A percentile compares a stretch with the other conserved stretches of the same genome.
Evolutionary conservation across 2,113 vertebrate species (phyloP).

Genomic region (Microcebus lehilahytsara): DNA sequence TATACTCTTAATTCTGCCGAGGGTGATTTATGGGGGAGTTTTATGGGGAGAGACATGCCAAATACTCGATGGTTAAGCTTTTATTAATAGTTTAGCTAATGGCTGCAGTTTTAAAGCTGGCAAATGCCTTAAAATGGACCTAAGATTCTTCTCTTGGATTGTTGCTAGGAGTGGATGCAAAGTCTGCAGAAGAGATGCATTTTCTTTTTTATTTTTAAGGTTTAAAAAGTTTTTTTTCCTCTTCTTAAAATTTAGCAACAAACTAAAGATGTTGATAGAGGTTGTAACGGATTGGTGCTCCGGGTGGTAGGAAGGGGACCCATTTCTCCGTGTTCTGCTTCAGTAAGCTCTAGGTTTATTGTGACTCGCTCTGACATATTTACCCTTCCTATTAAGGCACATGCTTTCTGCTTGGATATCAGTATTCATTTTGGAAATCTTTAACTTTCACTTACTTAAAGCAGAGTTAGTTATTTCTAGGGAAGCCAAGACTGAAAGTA

Average conservation of each 20-base stretch:
- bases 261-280: not conserved
- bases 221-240: not conserved
- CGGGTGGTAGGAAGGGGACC: not conserved
- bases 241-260: not conserved
- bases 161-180: not conserved
- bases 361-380: not conserved
- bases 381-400: not conserved
- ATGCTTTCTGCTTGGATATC: not conserved
- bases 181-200: not conserved
- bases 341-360: not conserved
- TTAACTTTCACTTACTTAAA: not conserved
- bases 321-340: not conserved
- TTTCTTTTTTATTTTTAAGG: not conserved
- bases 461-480: constrained; percentile 1
- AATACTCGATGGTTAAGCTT: not conserved
- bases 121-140: not conserved
- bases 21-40: not conserved
- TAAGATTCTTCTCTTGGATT: not conserved
- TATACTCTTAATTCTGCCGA: not conserved
- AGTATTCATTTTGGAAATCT: not conserved
- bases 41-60: not conserved
- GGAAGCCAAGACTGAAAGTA: not conserved
- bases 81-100: not conserved
- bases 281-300: not conserved
- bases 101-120: not conserved